phyloP scores from a whole-genome alignment of 2,888 invertebrate genomes.

The Euzophera pinguis region DNA sequence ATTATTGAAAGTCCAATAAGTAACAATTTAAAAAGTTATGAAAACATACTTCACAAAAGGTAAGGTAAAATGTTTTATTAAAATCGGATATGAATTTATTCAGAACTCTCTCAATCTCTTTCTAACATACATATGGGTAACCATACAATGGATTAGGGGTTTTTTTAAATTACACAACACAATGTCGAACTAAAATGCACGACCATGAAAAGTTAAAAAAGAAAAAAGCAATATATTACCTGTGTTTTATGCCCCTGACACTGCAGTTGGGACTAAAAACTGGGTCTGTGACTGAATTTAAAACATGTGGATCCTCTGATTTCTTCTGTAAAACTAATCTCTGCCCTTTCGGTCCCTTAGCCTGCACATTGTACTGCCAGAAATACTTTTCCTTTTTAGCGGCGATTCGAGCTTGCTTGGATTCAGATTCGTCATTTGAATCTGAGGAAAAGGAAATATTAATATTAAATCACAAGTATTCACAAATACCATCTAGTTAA shows the following conservation, averaged over 20 bases:
- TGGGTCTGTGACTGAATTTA: constrained; percentile 95
- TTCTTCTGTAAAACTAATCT: constrained; percentile 90
- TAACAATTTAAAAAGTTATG: too few species aligned
- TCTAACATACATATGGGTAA: too few species aligned
- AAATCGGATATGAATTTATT: too few species aligned
- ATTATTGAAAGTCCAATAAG: too few species aligned
- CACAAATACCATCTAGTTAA: too few species aligned
- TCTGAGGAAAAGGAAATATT: constrained; percentile 53
- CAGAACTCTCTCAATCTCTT: too few species aligned
- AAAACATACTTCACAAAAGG: too few species aligned
- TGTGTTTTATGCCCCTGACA: constrained; percentile 93
- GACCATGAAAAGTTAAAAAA: neutral
- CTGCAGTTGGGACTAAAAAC: constrained; percentile 97
- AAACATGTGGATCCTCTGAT: constrained; percentile 93
- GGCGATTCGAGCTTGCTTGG: constrained; percentile 56
- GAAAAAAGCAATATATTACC: constrained; percentile 57
- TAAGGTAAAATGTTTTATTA: too few species aligned
- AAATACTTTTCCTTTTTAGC: constrained; percentile 92
- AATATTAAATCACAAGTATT: too few species aligned
- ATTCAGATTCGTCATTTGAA: constrained; percentile 82
- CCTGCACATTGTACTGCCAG: constrained; percentile 99
- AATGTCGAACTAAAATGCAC: too few species aligned
- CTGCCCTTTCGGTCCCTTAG: constrained; percentile 98
- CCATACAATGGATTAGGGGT: too few species aligned
- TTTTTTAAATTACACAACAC: too few species aligned